Conservation (phyloP, 2,113 vertebrate genomes). For the Lepus americanus region DNA sequence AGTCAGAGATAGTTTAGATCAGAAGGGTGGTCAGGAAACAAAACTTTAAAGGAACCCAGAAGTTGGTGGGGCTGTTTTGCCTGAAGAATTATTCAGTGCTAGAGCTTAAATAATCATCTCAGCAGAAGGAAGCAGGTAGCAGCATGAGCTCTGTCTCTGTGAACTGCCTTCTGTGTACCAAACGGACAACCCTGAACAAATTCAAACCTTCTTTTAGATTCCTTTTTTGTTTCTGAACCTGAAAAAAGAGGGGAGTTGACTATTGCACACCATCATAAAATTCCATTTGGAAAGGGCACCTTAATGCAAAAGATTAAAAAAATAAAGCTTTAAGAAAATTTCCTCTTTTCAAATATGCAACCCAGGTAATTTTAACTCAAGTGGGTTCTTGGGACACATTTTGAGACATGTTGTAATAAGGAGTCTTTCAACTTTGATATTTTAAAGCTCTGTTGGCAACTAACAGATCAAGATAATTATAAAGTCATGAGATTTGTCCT, state of each 20-base stretch:
- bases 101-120: background rate
- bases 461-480: background rate
- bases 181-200: accelerated
- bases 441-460: background rate
- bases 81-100: constrained; percentile 1
- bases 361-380: background rate
- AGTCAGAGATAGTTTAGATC: background rate
- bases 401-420: background rate
- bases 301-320: background rate
- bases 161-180: background rate
- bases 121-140: background rate
- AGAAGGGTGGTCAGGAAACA: background rate
- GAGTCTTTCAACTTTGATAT: background rate
- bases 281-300: background rate
- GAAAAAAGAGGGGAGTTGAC: background rate
- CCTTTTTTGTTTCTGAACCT: background rate
- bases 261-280: background rate
- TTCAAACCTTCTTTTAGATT: background rate
- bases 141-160: background rate
- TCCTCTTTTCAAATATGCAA: background rate
- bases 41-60: background rate
- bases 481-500: background rate
- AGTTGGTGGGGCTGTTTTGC: background rate
- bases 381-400: background rate
- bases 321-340: background rate